Conservation (phyloP, 2,113 vertebrate species). For the Marcusenius ussheri region DNA sequence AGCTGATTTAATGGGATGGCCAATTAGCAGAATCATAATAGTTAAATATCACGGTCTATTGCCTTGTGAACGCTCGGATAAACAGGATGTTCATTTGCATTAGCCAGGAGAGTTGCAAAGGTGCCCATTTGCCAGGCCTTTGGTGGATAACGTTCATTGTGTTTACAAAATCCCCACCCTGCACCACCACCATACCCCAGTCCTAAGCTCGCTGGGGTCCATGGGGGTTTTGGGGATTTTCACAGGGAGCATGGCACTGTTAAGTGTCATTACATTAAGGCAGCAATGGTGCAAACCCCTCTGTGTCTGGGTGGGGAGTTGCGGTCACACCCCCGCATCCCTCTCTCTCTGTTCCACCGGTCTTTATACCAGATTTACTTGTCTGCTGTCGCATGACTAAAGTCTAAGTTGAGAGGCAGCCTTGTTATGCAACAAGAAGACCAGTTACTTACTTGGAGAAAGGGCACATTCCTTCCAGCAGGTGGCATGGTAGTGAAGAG, state of each 20-base stretch:
- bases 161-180: conserved; percentile 5
- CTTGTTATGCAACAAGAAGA: background rate
- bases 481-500: background rate
- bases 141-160: background rate
- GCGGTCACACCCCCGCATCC: background rate
- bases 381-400: background rate
- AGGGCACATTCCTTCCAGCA: background rate
- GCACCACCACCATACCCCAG: background rate
- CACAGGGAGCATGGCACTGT: background rate
- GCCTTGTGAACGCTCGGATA: conserved; percentile 6
- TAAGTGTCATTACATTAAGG: background rate
- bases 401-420: background rate
- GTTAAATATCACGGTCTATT: conserved; percentile 23
- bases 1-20: background rate
- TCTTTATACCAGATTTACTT: background rate
- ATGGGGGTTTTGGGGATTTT: background rate
- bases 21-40: conserved; percentile 22
- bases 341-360: background rate
- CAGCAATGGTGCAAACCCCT: background rate
- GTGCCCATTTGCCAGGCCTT: conserved; percentile 15
- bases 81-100: conserved; percentile 24
- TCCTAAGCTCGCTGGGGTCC: background rate
- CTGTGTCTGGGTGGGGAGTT: background rate
- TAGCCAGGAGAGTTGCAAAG: conserved; percentile 11
- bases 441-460: background rate